Evolutionary conservation across 2,797 vertebrate genomes (phyloP), one percentile per base, ranked within the genome.

Genomic region (Sebastes oblongus): DNA sequence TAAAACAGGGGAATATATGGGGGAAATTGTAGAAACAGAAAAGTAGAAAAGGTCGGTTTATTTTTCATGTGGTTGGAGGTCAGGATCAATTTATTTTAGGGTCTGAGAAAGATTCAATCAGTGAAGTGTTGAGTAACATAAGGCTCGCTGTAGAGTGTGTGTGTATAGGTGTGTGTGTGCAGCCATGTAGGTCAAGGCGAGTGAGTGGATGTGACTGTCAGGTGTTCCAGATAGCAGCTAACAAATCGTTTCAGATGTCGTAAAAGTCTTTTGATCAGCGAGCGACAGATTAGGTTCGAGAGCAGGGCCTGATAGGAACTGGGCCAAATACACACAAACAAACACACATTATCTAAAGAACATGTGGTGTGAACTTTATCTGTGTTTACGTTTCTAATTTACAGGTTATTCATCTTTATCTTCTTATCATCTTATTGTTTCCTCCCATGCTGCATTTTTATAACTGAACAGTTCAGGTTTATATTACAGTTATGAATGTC

Each of bases 101-200:
- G 14, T 32, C 22, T 62, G 59, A 46, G 16, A 34, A 34, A n/a
- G 34, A 36, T 24, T 27, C 20, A 34, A 6, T 58, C 27, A 22
- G 8, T 22, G 1, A 36, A 22, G 66, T 20, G 18, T 16, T 60
- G 30, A 32, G 73, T 55, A 66, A 52, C 14, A 29, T 24, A 29
- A 46, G 42, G 42, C 42, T 46, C 18, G 0, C 8, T 55, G 10
- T 13, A 10, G 56, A 9, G 54, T 56, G 24, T 74, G 52, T 75
- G 65, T 22, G 36, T 39, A 34, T 66, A 36, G 58, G 56, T 54
- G 29, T 59, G 42, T 32, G 24, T 56, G 54, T 5, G 8, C 5
- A 67, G 66, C 20, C 86, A 86, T 92, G 84, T 83, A 20, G 91
- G 92, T 81, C 89, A 93, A 88, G 89, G 88, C 82, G 72, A 88